Conservation (phyloP, 2,797 vertebrate species). For the Alectoris magna region DNA sequence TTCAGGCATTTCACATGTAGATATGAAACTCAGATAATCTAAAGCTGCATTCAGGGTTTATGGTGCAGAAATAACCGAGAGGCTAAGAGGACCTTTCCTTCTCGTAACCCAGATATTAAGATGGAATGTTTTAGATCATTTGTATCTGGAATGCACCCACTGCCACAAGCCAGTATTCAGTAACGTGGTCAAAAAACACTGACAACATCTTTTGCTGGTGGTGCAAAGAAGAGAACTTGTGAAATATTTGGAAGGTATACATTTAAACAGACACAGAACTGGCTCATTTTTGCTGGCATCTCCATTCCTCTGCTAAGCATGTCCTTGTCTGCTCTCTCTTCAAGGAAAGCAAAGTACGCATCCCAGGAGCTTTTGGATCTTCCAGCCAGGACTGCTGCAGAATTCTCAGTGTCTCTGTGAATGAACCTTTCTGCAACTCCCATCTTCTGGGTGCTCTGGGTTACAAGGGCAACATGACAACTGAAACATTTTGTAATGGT, state of each 20-base stretch:
- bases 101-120: not conserved
- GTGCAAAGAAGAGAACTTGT: not conserved
- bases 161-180: not conserved
- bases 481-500: not conserved
- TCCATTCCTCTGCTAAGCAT: not conserved
- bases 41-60: conserved; percentile 8
- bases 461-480: not conserved
- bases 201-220: not conserved
- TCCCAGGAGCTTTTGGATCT: not conserved
- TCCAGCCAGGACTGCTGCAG: not conserved
- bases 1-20: not conserved
- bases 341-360: not conserved
- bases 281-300: not conserved
- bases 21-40: conserved; percentile 1
- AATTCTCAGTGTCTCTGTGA: not conserved
- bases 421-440: not conserved
- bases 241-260: not conserved
- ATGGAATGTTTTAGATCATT: not conserved
- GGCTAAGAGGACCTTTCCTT: not conserved
- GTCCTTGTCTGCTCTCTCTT: not conserved
- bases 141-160: not conserved
- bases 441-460: not conserved
- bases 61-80: conserved; percentile 24
- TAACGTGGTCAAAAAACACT: not conserved
- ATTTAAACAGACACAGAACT: not conserved